Base-by-base conservation (phyloP, 2,888 invertebrate genomes). In the Ectemnius lituratus region DNA sequence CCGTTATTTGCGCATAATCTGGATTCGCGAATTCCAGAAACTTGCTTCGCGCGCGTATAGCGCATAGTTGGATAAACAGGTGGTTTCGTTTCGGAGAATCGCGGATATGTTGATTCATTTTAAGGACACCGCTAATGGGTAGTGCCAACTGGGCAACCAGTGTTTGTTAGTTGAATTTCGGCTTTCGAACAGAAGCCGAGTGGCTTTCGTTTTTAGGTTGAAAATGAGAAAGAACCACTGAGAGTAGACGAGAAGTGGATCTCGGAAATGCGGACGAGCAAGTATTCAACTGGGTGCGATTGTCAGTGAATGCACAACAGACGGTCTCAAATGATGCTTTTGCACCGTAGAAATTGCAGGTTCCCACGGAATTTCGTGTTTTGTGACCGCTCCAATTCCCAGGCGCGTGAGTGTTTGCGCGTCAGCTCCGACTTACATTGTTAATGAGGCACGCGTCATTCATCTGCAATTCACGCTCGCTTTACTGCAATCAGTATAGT, bases 1-100 rank as follows among this genome's bases (percentile, higher is more conserved):
- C 52, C 61, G 16, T 56, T 60, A 73, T 73, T 73, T 65, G 59
- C 68, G 75, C 65, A 65, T 60, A 65, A 66, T 67, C 65, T n/a
- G 62, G 16, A 16, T 14, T 5, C n/a, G 52, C 5, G 16, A 14
- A 52, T 52, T 52, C 52, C n/a, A 52, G 52, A 52, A 52, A 16
- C 8, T 37, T 37, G 28, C 2, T 8, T 2, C 37, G 37, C 37
- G 8, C 37, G 37, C 37, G 37, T 37, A 37, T 6, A 37, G 11
- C 37, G 37, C 37, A 37, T 37, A 37, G 37, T 16, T 16, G 52
- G 16, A 14, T 52, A 52, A 52, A 52, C 52, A 52, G 52, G 52
- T 52, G 52, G 52, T 14, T 52, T 14, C 52, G 16, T 52, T 16
- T 11, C n/a, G 8, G 0, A 52, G 52, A 13, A 52, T 52, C 16